Evolutionary conservation across 1,140 invertebrate species (phyloP), one percentile per base, ranked within the genome.

Genomic region (Tetramorium simillimum): DNA sequence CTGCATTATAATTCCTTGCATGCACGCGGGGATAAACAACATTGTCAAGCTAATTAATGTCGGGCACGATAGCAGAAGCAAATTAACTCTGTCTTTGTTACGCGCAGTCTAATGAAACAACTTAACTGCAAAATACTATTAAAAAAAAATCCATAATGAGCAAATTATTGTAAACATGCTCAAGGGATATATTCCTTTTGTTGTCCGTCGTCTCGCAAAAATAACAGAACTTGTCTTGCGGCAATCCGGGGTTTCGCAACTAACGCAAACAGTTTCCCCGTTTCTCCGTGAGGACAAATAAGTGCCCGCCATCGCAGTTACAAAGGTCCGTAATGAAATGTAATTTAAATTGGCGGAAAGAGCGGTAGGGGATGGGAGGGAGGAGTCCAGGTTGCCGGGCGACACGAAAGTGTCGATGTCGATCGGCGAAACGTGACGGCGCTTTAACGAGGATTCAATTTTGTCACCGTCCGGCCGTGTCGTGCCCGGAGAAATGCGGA

Each of bases 371-470:
- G 49, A 24, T 14, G 5, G 2, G 77, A 56, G 28, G 16, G 18
- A 72, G 58, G 73, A 82, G 58, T 73, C 86, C 51, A 24, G 46
- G 82, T 33, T 37, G 53, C 40, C 43, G 46, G 70, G 72, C 62
- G 28, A 69, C 33, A 82, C 72, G 88, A 73, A 91, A 87, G 86
- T 91, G 90, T 93, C 90, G 88, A 89, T 90, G 80, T 72, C 73
- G 91, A 93, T 92, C 89, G 81, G 73, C 73, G 81, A 88, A 89
- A 72, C 89, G 89, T 93, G 90, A 92, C 91, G 91, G 63, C 65
- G 69, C 89, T 93, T 93, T 93, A 93, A 90, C 92, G 92, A 90
- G 91, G 92, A 93, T 92, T 86, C 91, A 89, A 92, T 93, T 91
- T 88, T 72, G 60, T 62, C 81, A 65, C 28, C n/a, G 72, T 40